Evolutionary conservation across 2,113 vertebrate genomes (phyloP).

Genomic region (Crotalus horridus): DNA sequence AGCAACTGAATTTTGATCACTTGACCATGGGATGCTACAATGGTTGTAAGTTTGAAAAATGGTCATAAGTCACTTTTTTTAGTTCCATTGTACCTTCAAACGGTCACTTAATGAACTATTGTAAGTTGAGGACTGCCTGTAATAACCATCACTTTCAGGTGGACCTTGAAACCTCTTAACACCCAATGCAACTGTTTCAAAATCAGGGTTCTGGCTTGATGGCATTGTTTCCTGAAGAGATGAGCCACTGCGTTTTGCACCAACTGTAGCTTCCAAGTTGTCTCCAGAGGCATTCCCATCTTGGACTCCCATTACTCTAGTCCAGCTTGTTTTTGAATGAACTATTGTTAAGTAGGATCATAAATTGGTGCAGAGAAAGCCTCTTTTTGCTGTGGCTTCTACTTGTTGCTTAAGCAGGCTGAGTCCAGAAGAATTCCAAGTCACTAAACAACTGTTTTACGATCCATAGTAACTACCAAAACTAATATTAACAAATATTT

Average conservation of each 20-base stretch:
- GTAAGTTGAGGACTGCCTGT: too few species aligned
- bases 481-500: neutral
- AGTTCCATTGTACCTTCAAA: too few species aligned
- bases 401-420: neutral
- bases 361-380: neutral
- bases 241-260: neutral
- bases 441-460: neutral
- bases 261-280: neutral
- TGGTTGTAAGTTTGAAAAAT: too few species aligned
- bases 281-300: neutral
- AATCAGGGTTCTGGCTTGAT: neutral
- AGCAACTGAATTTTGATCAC: too few species aligned
- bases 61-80: too few species aligned
- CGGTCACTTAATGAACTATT: too few species aligned
- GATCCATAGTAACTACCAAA: neutral
- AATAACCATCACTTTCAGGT: neutral
- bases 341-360: neutral
- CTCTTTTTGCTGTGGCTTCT: neutral
- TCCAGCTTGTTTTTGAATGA: neutral
- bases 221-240: neutral
- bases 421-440: neutral
- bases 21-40: too few species aligned
- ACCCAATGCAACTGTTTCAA: neutral
- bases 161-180: neutral
- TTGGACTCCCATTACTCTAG: neutral